Conservation (phyloP, 2,888 invertebrate species). For the Andrena bucephala region DNA sequence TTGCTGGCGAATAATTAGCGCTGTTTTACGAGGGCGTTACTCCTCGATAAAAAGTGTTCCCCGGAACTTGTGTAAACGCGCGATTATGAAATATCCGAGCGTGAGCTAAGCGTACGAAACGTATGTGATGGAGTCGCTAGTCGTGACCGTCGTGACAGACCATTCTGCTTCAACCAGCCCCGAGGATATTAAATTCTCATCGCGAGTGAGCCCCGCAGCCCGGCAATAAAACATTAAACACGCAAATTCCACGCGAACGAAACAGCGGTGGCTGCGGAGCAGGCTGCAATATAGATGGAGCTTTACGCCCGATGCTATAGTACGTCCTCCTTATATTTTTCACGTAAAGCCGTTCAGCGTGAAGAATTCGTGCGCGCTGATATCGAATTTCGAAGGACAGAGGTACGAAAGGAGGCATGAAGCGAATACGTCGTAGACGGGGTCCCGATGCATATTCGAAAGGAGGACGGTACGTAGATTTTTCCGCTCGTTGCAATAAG, state of each 20-base stretch:
- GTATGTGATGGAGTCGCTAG: too few species aligned
- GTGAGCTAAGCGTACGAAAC: too few species aligned
- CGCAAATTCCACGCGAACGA: not conserved
- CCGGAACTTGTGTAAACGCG: too few species aligned
- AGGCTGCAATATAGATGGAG: not conserved
- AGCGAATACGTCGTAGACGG: not conserved
- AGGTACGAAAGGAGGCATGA: not conserved
- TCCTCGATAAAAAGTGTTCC: not conserved
- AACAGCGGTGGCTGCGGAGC: not conserved
- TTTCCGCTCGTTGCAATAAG: not conserved
- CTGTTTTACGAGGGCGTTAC: not conserved
- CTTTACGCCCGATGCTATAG: not conserved
- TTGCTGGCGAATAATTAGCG: not conserved
- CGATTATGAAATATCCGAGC: too few species aligned
- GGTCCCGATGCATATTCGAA: not conserved
- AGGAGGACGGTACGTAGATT: not conserved
- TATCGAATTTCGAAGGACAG: not conserved
- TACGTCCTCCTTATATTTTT: not conserved
- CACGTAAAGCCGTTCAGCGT: not conserved
- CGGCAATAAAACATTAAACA: constrained; percentile 10
- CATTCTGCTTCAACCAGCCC: not conserved
- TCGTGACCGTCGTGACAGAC: not conserved
- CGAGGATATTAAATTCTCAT: constrained; percentile 5
- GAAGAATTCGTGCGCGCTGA: not conserved
- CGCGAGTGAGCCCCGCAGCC: not conserved